Percentiles rank a stretch among this genome's conserved stretches.
phyloP scores from a whole-genome alignment of 2,888 invertebrate genomes.

The Matsumyia berberina region DNA sequence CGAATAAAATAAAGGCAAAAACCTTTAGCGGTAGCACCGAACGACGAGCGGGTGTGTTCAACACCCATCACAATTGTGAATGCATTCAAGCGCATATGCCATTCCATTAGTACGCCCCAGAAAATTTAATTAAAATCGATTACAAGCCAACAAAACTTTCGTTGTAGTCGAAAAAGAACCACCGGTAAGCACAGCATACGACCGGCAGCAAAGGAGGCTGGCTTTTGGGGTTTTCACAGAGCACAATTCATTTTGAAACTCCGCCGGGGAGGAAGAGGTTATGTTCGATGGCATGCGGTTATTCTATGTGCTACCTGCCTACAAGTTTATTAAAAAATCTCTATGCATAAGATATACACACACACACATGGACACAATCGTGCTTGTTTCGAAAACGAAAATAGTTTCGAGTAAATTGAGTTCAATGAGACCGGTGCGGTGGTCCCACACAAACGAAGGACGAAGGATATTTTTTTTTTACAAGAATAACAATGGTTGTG shows the following conservation, averaged over 20 bases:
- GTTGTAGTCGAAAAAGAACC: slow-evolving; percentile 22
- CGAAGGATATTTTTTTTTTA: slow-evolving; percentile 4
- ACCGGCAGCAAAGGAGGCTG: slow-evolving; percentile 2
- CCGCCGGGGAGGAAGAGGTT: background rate
- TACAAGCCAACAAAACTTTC: slow-evolving; percentile 74
- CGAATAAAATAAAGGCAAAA: slow-evolving; percentile 9
- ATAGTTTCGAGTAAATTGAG: slow-evolving; percentile 55
- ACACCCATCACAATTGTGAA: slow-evolving; percentile 43
- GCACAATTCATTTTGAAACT: slow-evolving; percentile 32
- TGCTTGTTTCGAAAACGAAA: slow-evolving; percentile 14
- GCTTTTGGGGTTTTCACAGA: slow-evolving; percentile 18
- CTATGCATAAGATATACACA: slow-evolving; percentile 20
- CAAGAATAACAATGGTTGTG: background rate
- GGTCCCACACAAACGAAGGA: slow-evolving; percentile 1
- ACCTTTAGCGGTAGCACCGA: background rate
- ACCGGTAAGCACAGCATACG: background rate
- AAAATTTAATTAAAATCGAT: slow-evolving; percentile 76
- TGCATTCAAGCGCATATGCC: slow-evolving; percentile 72
- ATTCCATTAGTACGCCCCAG: slow-evolving; percentile 74
- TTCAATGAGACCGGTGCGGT: slow-evolving; percentile 32
- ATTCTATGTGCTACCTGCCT: slow-evolving; percentile 24
- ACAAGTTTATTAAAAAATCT: slow-evolving; percentile 53
- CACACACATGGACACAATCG: background rate
- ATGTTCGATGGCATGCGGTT: slow-evolving; percentile 50
- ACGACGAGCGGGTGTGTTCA: slow-evolving; percentile 3